Evolutionary conservation across 2,797 vertebrate genomes (phyloP).

Genomic region (Vireo griseus): DNA sequence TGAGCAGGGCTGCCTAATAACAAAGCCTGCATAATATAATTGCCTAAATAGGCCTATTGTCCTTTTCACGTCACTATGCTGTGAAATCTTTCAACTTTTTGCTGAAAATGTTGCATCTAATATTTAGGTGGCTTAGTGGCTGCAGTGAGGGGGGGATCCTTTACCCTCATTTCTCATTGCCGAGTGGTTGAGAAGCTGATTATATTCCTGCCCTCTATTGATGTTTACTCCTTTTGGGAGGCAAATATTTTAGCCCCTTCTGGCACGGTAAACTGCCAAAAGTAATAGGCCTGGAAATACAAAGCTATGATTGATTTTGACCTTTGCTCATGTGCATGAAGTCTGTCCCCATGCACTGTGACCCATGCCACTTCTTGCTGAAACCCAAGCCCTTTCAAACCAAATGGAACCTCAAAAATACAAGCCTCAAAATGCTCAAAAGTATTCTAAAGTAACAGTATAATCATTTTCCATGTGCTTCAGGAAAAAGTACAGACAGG

Average conservation of each 20-base stretch:
- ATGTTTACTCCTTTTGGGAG: constrained; percentile 48
- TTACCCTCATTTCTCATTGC: not conserved
- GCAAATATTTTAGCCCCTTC: constrained; percentile 51
- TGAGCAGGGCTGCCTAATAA: constrained; percentile 52
- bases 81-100: constrained; percentile 42
- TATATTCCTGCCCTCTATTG: not conserved
- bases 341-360: constrained; percentile 55
- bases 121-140: not conserved
- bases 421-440: not conserved
- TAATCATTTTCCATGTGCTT: not conserved
- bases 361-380: constrained; percentile 45
- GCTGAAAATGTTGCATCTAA: not conserved
- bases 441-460: constrained; percentile 22
- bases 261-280: constrained; percentile 48
- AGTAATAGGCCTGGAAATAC: constrained; percentile 46
- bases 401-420: not conserved
- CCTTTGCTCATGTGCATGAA: constrained; percentile 57
- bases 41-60: constrained; percentile 60
- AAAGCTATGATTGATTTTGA: constrained; percentile 62
- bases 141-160: not conserved
- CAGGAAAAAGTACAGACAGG: not conserved
- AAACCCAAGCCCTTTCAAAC: constrained; percentile 39
- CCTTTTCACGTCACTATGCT: constrained; percentile 26
- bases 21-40: constrained; percentile 56
- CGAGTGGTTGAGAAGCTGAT: not conserved